Evolutionary conservation across 2,113 vertebrate species (phyloP).

Genomic region (Cynopterus brachyotis): DNA sequence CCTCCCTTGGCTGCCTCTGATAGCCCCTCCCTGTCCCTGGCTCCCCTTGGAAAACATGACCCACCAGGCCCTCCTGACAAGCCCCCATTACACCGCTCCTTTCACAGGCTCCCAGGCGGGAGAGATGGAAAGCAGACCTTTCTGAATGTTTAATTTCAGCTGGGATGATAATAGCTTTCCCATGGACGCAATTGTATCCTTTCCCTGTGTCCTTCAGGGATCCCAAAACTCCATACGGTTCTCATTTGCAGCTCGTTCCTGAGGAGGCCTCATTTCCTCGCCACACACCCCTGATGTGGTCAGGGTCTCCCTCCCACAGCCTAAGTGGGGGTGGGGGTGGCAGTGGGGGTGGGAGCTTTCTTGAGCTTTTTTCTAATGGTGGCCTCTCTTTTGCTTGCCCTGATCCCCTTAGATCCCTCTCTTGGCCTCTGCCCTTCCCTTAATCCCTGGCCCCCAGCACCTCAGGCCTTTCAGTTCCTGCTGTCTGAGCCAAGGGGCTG

Average conservation of each 20-base stretch:
- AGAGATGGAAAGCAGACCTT: conserved; percentile 70
- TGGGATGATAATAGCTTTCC: conserved; percentile 69
- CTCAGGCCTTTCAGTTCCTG: background rate
- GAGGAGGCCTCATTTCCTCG: conserved; percentile 76
- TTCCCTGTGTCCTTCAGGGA: conserved; percentile 67
- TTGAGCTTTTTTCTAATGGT: background rate
- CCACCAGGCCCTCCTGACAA: conserved; percentile 28
- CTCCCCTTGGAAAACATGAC: background rate
- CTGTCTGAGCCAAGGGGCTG: background rate
- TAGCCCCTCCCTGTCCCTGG: background rate
- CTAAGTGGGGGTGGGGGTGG: accelerated
- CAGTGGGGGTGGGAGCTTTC: background rate
- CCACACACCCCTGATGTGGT: conserved; percentile 78
- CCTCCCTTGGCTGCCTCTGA: background rate
- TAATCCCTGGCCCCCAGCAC: background rate
- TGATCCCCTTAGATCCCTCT: background rate
- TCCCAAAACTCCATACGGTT: conserved; percentile 70
- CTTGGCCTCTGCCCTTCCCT: conserved; percentile 25
- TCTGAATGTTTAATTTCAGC: conserved; percentile 63
- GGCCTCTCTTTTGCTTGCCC: background rate
- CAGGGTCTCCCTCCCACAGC: conserved; percentile 68
- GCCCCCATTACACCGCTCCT: background rate
- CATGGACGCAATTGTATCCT: conserved; percentile 64
- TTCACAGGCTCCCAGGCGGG: conserved; percentile 44
- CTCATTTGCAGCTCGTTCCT: conserved; percentile 78